Base-by-base conservation (phyloP, 2,888 invertebrate species). In the Tigriopus californicus region DNA sequence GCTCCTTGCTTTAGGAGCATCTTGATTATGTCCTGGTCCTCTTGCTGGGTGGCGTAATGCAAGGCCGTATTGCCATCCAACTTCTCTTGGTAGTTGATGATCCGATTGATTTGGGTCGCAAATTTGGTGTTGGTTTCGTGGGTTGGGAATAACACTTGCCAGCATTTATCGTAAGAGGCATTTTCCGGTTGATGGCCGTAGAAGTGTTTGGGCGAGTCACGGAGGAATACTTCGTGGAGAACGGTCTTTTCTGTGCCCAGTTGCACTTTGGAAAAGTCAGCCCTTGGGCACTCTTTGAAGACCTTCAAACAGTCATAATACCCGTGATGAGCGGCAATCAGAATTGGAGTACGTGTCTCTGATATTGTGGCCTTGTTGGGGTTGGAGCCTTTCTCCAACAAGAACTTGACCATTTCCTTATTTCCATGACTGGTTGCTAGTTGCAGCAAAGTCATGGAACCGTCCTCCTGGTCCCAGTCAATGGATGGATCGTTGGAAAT, bases 1-100 rank as follows among this genome's bases (percentile, higher is more conserved):
- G 85, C 83, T 18, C 85, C 85, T 56, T 76, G 74, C 56, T 78
- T 73, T 11, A 88, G 70, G 51, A 87, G 71, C 54, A 78, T 73
- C 58, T 78, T 70, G 5, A 81, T 77, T 1, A 79, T 80, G 58
- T 78, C 75, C 18, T 73, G 72, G 64, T 81, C 79, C 13, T 80
- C 80, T 12, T 53, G 61, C 42, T 61, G 54, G 10, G 64, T 60
- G 41, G 64, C 64, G 55, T 61, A 64, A 51, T 62, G 59, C 22
- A 64, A 56, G 44, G 64, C 57, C 20, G 62, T 58, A 48, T 60
- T 55, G 12, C 60, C 46, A 48, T 55, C 61, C 33, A 79, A 79
- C 2, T 46, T 58, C 10, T 61, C 57, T 40, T 61, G 60, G 18
- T 20, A 66, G 64, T 70, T 74, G 64, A 79, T 79, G 0, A 79